Percentiles rank a stretch among this genome's conserved stretches.
phyloP scores from a whole-genome alignment of 2,113 vertebrate genomes.

The Pavo muticus region DNA sequence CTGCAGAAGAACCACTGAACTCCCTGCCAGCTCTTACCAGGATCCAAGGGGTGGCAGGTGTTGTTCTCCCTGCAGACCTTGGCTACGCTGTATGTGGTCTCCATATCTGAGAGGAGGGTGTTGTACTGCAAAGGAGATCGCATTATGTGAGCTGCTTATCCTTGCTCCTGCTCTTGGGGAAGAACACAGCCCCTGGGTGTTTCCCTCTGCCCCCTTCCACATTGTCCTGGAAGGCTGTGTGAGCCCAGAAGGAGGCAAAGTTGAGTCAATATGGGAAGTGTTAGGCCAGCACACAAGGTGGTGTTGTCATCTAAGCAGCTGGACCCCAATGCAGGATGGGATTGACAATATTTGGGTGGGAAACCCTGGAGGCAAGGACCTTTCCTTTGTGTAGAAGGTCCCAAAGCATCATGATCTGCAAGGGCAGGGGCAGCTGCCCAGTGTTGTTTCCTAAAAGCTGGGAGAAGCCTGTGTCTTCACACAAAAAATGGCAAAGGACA shows the following conservation, averaged over 20 bases:
- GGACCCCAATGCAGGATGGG: not conserved
- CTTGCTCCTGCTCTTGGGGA: not conserved
- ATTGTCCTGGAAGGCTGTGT: not conserved
- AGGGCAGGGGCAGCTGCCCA: not conserved
- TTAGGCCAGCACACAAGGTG: not conserved
- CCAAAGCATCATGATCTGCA: not conserved
- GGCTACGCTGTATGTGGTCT: slow-evolving; percentile 91
- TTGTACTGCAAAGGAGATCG: slow-evolving; percentile 85
- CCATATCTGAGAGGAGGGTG: slow-evolving; percentile 90
- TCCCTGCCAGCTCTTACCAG: slow-evolving; percentile 80
- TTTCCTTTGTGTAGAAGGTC: not conserved
- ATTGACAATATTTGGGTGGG: not conserved
- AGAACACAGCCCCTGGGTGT: not conserved
- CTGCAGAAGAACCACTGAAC: not conserved
- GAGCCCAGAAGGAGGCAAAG: not conserved
- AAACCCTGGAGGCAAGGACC: not conserved
- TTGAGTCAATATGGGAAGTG: not conserved
- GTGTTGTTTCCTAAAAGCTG: not conserved
- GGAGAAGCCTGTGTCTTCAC: not conserved
- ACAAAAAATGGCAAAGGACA: not conserved
- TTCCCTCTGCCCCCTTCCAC: not conserved
- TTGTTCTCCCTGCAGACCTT: slow-evolving; percentile 82
- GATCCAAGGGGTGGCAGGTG: slow-evolving; percentile 87
- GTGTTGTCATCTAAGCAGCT: not conserved
- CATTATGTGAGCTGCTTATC: not conserved